Conservation (phyloP, 2,113 vertebrate genomes). For the Calonectris borealis region DNA sequence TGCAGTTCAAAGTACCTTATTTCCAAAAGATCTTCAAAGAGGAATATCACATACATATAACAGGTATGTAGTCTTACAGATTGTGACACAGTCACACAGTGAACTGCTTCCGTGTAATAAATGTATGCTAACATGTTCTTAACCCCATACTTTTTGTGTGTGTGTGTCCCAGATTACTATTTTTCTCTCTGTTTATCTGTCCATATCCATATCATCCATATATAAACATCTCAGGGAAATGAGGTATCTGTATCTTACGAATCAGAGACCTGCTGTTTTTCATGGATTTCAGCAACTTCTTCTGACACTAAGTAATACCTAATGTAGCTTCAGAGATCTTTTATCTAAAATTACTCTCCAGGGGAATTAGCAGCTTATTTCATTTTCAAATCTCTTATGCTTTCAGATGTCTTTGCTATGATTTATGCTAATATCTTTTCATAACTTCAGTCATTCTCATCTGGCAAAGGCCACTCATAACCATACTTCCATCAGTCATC, state of each 20-base stretch:
- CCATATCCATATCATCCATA: not conserved
- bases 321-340: conserved; percentile 18
- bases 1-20: conserved; percentile 92
- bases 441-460: conserved; percentile 42
- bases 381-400: conserved; percentile 26
- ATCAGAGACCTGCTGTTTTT: not conserved
- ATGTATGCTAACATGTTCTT: not conserved
- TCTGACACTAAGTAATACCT: conserved; percentile 4
- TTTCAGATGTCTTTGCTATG: conserved; percentile 9
- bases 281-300: not conserved
- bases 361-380: conserved; percentile 45
- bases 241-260: not conserved
- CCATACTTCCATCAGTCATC: not conserved
- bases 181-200: not conserved
- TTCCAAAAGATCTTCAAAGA: conserved; percentile 93
- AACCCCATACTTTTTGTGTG: not conserved
- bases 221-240: not conserved
- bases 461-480: conserved; percentile 44
- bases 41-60: conserved; percentile 96
- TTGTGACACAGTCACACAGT: not conserved
- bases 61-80: conserved; percentile 77
- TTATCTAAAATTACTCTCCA: conserved; percentile 28
- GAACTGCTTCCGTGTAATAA: not conserved
- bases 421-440: conserved; percentile 56
- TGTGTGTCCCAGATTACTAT: not conserved